Percentiles rank a stretch among this genome's conserved stretches.
These are phyloP conservation scores for Sceloporus tristichus DNA, from an alignment of 2,113 vertebrate species.

Conservation along the genomic window DNA sequence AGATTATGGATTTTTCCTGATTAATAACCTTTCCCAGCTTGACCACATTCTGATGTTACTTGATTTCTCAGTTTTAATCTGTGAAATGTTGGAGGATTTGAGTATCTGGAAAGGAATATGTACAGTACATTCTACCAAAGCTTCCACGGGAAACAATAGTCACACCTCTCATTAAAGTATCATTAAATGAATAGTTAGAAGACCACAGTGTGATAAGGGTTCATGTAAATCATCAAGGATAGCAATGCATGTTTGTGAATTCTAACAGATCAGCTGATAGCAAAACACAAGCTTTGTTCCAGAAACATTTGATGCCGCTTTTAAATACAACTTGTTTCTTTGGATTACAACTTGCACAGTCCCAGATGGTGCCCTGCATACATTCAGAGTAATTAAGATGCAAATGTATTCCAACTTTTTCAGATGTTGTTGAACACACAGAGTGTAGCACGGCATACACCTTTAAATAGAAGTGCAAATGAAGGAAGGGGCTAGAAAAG, in stretches of 20 bases:
- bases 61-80: too few species aligned
- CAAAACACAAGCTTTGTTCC: constrained; percentile 65
- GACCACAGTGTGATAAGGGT: background rate
- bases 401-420: constrained; percentile 80
- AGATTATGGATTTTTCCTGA: too few species aligned
- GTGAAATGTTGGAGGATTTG: too few species aligned
- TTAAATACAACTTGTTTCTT: constrained; percentile 69
- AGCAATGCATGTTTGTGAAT: constrained; percentile 51
- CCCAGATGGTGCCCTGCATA: constrained; percentile 74
- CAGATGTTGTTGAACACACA: constrained; percentile 60
- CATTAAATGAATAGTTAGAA: background rate
- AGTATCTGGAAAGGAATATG: background rate
- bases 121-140: too few species aligned
- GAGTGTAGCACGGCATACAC: constrained; percentile 11
- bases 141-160: background rate
- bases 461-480: constrained; percentile 53
- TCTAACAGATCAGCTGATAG: constrained; percentile 55
- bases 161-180: background rate
- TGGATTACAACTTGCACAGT: constrained; percentile 63
- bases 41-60: too few species aligned
- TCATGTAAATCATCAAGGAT: accelerated
- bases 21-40: too few species aligned
- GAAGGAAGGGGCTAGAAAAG: constrained; percentile 49
- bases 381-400: constrained; percentile 71
- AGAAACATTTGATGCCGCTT: constrained; percentile 63